Conservation (phyloP, 2,888 invertebrate genomes). For the Gandaritis pyraliata region DNA sequence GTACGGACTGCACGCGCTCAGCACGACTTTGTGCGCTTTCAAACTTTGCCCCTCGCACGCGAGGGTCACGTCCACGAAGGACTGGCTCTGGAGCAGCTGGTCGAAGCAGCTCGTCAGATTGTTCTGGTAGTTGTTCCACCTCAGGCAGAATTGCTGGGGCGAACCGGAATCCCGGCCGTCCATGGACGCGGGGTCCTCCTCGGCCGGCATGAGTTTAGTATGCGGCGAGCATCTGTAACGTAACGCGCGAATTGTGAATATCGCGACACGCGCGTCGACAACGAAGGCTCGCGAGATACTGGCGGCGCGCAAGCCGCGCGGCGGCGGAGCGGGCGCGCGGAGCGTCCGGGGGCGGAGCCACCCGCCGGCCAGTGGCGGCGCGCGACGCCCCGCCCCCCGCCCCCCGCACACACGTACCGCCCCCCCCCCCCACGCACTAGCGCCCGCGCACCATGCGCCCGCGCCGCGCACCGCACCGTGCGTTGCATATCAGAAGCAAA, state of each 20-base stretch:
- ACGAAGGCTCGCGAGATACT: slow-evolving; percentile 75
- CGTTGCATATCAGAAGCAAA: too few species aligned
- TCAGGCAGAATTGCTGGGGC: slow-evolving; percentile 95
- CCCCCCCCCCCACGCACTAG: slow-evolving; percentile 32
- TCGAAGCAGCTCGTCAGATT: slow-evolving; percentile 95
- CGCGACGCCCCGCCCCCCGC: slow-evolving; percentile 55
- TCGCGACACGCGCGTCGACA: slow-evolving; percentile 62
- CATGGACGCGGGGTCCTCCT: slow-evolving; percentile 78
- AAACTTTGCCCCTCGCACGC: slow-evolving; percentile 96
- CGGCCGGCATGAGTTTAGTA: slow-evolving; percentile 76
- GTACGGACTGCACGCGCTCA: slow-evolving; percentile 97
- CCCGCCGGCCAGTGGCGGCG: slow-evolving; percentile 58
- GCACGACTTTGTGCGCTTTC: slow-evolving; percentile 96
- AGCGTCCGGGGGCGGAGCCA: slow-evolving; percentile 43
- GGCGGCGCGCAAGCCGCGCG: slow-evolving; percentile 47
- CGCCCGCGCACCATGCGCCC: slow-evolving; percentile 42
- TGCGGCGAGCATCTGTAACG: slow-evolving; percentile 77
- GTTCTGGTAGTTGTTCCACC: slow-evolving; percentile 97
- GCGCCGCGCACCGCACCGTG: slow-evolving; percentile 24
- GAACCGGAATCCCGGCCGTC: slow-evolving; percentile 81
- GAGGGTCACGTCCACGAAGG: slow-evolving; percentile 95
- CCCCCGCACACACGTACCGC: slow-evolving; percentile 46
- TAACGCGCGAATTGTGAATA: slow-evolving; percentile 56
- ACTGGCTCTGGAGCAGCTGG: slow-evolving; percentile 94
- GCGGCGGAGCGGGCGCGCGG: slow-evolving; percentile 54